Base-by-base conservation (phyloP, 92 coral and sea anemone genomes). In the Epizoanthus rinbou region DNA sequence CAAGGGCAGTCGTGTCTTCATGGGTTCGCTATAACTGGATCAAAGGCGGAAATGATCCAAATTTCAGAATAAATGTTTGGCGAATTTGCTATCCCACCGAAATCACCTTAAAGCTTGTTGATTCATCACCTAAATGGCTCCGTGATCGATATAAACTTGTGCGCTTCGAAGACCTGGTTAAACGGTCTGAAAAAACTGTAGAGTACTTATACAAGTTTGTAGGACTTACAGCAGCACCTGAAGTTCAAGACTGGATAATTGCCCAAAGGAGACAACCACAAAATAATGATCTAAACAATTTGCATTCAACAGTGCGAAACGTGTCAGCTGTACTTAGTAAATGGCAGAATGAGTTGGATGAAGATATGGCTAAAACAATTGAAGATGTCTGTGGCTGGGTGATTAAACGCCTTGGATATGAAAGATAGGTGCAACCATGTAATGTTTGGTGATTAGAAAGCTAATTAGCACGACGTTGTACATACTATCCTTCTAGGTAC, bases 151-250 rank as follows among this genome's bases (percentile, higher is more conserved):
- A 84, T 60, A 84, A 37, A 58, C 87, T 84, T 39, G 81, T 73
- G 39, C 73, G 31, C 73, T 84, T 84, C 52, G 70, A 64, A 59
- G 76, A 69, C 14, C 35, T 83, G 52, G 76, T 73, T 45, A 39
- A 15, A 57, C 47, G 43, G 33, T 81, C 86, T 31, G 19, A 35
- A 21, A 43, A 71, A 72, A 72, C 81, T 18, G 86, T 52, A 57
- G 66, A 74, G 41, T n/a, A n/a, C 19, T 63, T 84, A 16, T 84
- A 84, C 87, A 78, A 74, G 80, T 75, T 85, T 59, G 83, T 33
- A 16, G 66, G 84, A n/a, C 54, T 75, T 39, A n/a, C 58, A 41
- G 31, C 37, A 18, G 37, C 81, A 18, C 31, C 17, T 15, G 52
- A 76, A 28, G 81, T 18, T 22, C 81, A 16, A 37, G 13, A 11